These are phyloP conservation scores for Amphipoea lucens DNA, from an alignment of 2,888 invertebrate genomes.

Conservation along the genomic window DNA sequence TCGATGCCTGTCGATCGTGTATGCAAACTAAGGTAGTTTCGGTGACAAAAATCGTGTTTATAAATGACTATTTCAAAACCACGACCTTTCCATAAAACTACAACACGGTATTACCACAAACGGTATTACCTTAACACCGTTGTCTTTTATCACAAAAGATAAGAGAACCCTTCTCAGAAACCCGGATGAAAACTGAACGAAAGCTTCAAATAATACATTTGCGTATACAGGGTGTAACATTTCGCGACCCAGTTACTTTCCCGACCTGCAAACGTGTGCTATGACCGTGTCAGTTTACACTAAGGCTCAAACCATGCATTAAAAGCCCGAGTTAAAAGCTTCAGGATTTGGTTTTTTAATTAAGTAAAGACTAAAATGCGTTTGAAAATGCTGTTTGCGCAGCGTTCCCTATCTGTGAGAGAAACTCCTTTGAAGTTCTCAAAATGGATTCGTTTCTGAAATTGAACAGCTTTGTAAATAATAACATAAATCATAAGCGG, in stretches of 20 bases:
- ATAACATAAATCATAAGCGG: slow-evolving; percentile 44
- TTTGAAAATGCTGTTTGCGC: slow-evolving; percentile 31
- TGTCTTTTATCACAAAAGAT: slow-evolving; percentile 31
- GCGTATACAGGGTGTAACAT: slow-evolving; percentile 33
- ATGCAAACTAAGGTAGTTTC: neutral
- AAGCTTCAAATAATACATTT: slow-evolving; percentile 41
- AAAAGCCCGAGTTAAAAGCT: slow-evolving; percentile 15
- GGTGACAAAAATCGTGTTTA: neutral
- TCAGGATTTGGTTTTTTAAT: slow-evolving; percentile 33
- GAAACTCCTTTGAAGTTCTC: slow-evolving; percentile 39
- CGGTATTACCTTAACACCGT: slow-evolving; percentile 14
- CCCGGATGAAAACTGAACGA: slow-evolving; percentile 19
- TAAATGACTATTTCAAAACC: neutral
- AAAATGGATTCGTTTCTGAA: slow-evolving; percentile 27
- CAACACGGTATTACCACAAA: slow-evolving; percentile 20
- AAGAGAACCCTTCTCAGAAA: slow-evolving; percentile 26
- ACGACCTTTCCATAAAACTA: neutral
- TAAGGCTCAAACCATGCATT: neutral
- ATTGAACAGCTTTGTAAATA: slow-evolving; percentile 47
- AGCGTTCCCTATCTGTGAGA: slow-evolving; percentile 16
- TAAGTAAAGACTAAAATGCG: slow-evolving; percentile 19
- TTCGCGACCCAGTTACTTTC: slow-evolving; percentile 52
- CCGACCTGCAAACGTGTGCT: slow-evolving; percentile 20
- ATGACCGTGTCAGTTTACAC: slow-evolving; percentile 30
- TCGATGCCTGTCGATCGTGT: neutral